Percentiles rank a stretch among this genome's conserved stretches.
Conservation (phyloP, 2,797 vertebrate species). For the Liasis olivaceus region DNA sequence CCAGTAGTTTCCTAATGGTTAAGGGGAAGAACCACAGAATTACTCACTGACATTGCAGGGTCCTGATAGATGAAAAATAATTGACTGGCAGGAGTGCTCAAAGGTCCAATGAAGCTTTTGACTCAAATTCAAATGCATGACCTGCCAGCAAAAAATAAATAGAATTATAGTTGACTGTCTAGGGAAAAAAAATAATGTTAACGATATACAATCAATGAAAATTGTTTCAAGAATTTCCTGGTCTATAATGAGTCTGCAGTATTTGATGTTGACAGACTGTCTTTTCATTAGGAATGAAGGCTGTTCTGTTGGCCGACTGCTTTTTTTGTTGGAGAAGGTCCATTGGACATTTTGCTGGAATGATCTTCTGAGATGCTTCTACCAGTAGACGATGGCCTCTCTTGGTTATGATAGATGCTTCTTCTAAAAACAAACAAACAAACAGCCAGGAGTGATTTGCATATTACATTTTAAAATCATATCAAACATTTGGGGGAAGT, state of each 20-base stretch:
- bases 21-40: neutral
- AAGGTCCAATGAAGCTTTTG: conserved; percentile 31
- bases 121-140: conserved; percentile 35
- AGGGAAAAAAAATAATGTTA: neutral
- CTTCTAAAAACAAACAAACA: conserved; percentile 29
- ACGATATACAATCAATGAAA: conserved; percentile 31
- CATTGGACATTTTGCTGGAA: conserved; percentile 25
- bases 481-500: neutral
- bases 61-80: conserved; percentile 31
- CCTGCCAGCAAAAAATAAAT: conserved; percentile 38
- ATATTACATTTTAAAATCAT: neutral
- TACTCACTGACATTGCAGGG: neutral
- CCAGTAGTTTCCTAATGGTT: conserved; percentile 58
- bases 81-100: conserved; percentile 40
- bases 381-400: conserved; percentile 20
- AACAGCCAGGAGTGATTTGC: neutral
- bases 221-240: conserved; percentile 43
- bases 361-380: neutral
- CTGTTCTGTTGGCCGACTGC: conserved; percentile 45
- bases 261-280: conserved; percentile 32
- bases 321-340: conserved; percentile 44
- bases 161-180: conserved; percentile 43
- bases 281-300: conserved; percentile 39
- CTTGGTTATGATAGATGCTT: conserved; percentile 28
- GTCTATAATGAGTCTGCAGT: conserved; percentile 36